Percentiles rank a stretch among this genome's conserved stretches.
Evolutionary conservation across 2,797 vertebrate species (phyloP).

Genomic region (Mus caroli): DNA sequence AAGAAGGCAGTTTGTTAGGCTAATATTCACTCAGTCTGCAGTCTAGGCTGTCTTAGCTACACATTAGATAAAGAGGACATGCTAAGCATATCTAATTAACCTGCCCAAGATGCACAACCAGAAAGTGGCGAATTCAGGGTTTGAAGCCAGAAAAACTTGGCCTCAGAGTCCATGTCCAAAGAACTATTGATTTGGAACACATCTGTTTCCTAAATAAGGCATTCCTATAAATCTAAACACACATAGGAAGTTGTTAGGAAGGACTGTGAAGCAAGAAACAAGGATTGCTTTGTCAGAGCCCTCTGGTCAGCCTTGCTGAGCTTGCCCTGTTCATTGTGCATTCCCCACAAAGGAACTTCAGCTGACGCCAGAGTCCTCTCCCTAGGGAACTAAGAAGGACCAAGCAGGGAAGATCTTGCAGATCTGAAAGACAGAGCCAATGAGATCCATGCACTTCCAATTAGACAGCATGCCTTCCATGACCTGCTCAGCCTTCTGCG

Average conservation of each 20-base stretch:
- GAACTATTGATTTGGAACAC: constrained; percentile 47
- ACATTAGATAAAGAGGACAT: constrained; percentile 35
- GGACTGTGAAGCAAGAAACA: constrained; percentile 53
- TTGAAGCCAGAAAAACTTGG: constrained; percentile 60
- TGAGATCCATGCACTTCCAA: constrained; percentile 77
- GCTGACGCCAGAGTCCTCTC: constrained; percentile 47
- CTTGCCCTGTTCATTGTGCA: constrained; percentile 35
- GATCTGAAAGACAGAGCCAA: constrained; percentile 65
- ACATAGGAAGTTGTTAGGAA: constrained; percentile 64
- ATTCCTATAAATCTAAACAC: constrained; percentile 60
- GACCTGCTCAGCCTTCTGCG: constrained; percentile 57
- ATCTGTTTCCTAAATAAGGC: constrained; percentile 67
- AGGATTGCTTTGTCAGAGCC: constrained; percentile 62
- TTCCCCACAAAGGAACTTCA: constrained; percentile 62
- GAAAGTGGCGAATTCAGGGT: constrained; percentile 44
- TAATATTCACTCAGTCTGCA: neutral
- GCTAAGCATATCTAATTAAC: constrained; percentile 46
- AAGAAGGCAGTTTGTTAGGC: constrained; percentile 20
- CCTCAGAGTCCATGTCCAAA: constrained; percentile 1
- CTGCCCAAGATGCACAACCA: constrained; percentile 34
- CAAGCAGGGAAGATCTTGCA: constrained; percentile 67
- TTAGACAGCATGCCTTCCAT: constrained; percentile 75
- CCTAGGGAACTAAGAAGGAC: constrained; percentile 51
- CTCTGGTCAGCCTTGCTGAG: constrained; percentile 48
- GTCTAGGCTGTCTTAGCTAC: neutral